Evolutionary conservation across 2,888 invertebrate species (phyloP), one percentile per base, ranked within the genome.

Genomic region (Pinctada fucata): DNA sequence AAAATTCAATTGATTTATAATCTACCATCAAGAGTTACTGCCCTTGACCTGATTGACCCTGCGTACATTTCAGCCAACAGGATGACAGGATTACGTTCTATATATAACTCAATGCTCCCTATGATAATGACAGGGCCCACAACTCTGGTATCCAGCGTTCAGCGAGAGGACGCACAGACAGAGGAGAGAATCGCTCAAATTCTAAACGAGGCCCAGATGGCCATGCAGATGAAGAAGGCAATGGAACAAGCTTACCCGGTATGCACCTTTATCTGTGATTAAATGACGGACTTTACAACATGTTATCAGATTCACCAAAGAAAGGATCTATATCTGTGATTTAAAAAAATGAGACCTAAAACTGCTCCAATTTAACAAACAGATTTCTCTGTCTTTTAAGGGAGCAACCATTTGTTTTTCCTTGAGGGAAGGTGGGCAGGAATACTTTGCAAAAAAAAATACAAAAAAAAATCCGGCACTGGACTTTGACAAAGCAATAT

Each of bases 111-210:
- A 65, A 65, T 78, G 45, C 73, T 72, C 75, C 78, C 72, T 47
- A 70, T 66, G 45, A 51, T 78, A 16, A 71, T 80, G 67, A 48
- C 86, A 90, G 91, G 91, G 72, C 83, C 89, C 8, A 89, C 89
- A 75, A 87, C 90, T 16, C 80, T 91, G 69, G 85, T 90, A 71
- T 86, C 91, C 52, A 87, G 85, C 74, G 85, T 87, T 51, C 86
- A 87, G 65, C 86, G 88, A 58, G 91, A 92, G 72, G 91, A 91
- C 75, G 81, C 88, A 10, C 90, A 85, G 88, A 97, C 97, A 50
- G 98, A 99, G 91, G 98, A 99, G 90, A 94, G 98, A 83, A 95
- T 99, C 85, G 96, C 96, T 72, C 97, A 97, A 93, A 98, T 99
- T 91, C 95, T 99, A 79, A 96, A 95, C 90, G 98, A 99, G 91